These are phyloP conservation scores for Echinarachnius parma DNA, from an alignment of 53 echinoderm and acorn worm genomes.

Conservation along the genomic window DNA sequence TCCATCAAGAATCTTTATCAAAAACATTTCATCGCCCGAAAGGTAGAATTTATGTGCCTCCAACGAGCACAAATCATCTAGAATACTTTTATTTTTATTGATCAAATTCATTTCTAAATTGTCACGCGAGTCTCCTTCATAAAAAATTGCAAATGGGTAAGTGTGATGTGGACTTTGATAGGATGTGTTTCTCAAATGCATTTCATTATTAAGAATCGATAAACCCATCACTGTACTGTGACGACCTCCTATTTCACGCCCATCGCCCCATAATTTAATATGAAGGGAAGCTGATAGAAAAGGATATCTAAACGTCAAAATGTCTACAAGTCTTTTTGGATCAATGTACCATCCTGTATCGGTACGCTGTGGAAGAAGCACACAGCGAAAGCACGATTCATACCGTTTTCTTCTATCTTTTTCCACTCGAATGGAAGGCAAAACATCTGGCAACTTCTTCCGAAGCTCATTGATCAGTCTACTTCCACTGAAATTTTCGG, in stretches of 20 bases:
- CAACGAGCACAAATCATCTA: slow-evolving; percentile 1
- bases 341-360: slow-evolving; percentile 59
- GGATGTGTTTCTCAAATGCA: slow-evolving; percentile 16
- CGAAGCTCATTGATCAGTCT: slow-evolving; percentile 45
- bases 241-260: slow-evolving; percentile 53
- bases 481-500: slow-evolving; percentile 49
- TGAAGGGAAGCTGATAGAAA: slow-evolving; percentile 17
- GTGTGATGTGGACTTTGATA: slow-evolving; percentile 60
- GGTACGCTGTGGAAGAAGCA: slow-evolving; percentile 48
- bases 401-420: slow-evolving; percentile 31
- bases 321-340: slow-evolving; percentile 43
- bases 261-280: slow-evolving; percentile 62
- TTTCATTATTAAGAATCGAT: slow-evolving; percentile 45
- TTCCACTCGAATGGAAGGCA: slow-evolving; percentile 33
- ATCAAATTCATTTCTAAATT: slow-evolving; percentile 62
- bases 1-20: slow-evolving; percentile 65
- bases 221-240: slow-evolving; percentile 48
- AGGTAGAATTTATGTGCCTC: slow-evolving; percentile 45
- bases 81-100: slow-evolving; percentile 19
- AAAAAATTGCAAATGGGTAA: slow-evolving; percentile 60
- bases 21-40: slow-evolving; percentile 65
- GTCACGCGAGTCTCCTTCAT: slow-evolving; percentile 67
- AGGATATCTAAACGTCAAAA: slow-evolving; percentile 45
- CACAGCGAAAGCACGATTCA: slow-evolving; percentile 40
- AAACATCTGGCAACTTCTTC: slow-evolving; percentile 52